Evolutionary conservation across 2,113 vertebrate species (phyloP), one percentile per base, ranked within the genome.

Genomic region (Lasiurus borealis): DNA sequence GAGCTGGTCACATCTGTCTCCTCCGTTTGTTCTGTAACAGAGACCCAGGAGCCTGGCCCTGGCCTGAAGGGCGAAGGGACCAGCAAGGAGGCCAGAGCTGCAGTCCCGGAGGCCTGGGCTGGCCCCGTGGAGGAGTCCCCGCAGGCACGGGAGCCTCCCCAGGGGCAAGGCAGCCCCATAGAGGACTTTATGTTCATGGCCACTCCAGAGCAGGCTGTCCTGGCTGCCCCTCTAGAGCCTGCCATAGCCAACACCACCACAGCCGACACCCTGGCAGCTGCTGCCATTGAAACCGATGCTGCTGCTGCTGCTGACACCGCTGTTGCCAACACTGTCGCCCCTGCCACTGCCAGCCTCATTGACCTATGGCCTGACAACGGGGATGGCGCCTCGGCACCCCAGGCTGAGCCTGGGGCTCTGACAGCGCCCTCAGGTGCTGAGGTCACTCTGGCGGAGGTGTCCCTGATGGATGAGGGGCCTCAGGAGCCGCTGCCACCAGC

Each of bases 351-450:
- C 90, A 98, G 93, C 98, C 98, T 99, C 96, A 98, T 99, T 12
- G 98, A 99, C 97, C 98, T 99, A 97, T 99, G 99, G 99, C 99
- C 99, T 95, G 98, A 98, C 4, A 98, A 98, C 0, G 98, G 97
- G 83, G 93, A 92, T 0, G 78, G 44, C 16, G 96, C 96, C 94
- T 95, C 97, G 15, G 92, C 97, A 0, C 83, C 96, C 2, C 48
- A 98, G 0, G 97, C 75, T 46, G 97, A 92, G 88, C 98, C 96
- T 92, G 98, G 95, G 75, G 98, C 87, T 44, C 97, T 97, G 73
- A 97, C 57, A 46, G 95, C 95, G 94, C 12, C 97, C 94, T 93
- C 96, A 97, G 96, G 91, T 91, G 94, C 95, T 29, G 93, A 97
- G 87, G 96, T 95, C 88, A 54, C 94, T 68, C 96, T 96, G 36